phyloP scores from a whole-genome alignment of 2,888 invertebrate genomes.

The Melipona bicolor region DNA sequence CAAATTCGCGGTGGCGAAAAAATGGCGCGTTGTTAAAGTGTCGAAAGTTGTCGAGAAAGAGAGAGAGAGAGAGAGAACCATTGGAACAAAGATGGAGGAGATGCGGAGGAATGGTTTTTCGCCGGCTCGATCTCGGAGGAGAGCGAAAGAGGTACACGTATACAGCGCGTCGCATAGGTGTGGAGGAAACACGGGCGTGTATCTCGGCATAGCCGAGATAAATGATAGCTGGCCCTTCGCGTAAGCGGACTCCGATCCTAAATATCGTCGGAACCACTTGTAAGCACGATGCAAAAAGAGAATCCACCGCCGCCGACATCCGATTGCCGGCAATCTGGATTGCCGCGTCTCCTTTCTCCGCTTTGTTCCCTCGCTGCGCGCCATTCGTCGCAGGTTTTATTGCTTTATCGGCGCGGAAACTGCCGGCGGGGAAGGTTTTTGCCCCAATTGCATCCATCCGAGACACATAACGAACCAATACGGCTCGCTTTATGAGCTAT shows the following conservation, averaged over 20 bases:
- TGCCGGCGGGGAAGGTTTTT: background rate
- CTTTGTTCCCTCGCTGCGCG: slow-evolving; percentile 9
- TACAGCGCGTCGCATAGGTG: background rate
- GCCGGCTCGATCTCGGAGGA: slow-evolving; percentile 16
- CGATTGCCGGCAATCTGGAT: slow-evolving; percentile 44
- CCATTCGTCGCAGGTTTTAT: slow-evolving; percentile 17
- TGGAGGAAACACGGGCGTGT: slow-evolving; percentile 8
- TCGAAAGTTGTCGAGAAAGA: background rate
- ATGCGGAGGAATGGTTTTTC: slow-evolving; percentile 45
- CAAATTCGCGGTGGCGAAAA: no score
- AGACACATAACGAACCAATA: background rate
- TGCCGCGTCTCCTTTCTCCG: slow-evolving; percentile 9
- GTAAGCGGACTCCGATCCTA: slow-evolving; percentile 46
- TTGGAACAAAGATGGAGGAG: background rate
- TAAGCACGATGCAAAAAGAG: slow-evolving; percentile 32
- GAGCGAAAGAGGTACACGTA: slow-evolving; percentile 12
- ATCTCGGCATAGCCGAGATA: slow-evolving; percentile 36
- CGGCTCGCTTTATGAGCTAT: background rate
- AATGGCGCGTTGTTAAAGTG: no score
- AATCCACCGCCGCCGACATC: slow-evolving; percentile 30
- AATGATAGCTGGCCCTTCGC: slow-evolving; percentile 41
- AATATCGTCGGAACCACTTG: slow-evolving; percentile 44
- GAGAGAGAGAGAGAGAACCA: no score
- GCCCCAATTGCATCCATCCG: background rate
- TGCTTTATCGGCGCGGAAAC: slow-evolving; percentile 33